Evolutionary conservation across 2,797 vertebrate genomes (phyloP).

Genomic region (Vespertilio murinus): DNA sequence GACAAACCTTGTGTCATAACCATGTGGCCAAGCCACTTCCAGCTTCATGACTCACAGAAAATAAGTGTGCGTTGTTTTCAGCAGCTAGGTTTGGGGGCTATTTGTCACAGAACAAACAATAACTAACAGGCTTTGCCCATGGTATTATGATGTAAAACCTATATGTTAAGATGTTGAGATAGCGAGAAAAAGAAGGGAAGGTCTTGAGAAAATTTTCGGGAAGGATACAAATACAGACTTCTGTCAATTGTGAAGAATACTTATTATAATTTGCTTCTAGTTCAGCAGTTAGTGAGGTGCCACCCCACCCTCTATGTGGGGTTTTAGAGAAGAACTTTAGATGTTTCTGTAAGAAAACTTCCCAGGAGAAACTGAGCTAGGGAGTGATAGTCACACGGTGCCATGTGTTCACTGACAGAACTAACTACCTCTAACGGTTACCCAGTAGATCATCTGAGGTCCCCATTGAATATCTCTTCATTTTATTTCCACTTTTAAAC

Average conservation of each 20-base stretch:
- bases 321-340: background rate
- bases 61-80: background rate
- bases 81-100: background rate
- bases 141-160: background rate
- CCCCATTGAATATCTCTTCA: constrained; percentile 64
- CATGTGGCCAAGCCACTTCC: background rate
- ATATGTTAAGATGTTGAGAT: background rate
- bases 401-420: background rate
- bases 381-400: background rate
- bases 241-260: background rate
- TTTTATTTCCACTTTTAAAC: constrained; percentile 79
- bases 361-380: background rate
- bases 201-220: background rate
- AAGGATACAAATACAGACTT: background rate
- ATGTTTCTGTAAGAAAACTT: constrained; percentile 15
- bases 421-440: constrained; percentile 34
- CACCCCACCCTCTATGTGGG: background rate
- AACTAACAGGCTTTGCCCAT: background rate
- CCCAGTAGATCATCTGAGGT: constrained; percentile 70
- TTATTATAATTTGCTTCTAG: background rate
- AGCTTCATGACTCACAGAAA: background rate
- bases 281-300: background rate
- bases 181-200: background rate
- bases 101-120: background rate
- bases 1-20: background rate